Evolutionary conservation across 2,113 vertebrate genomes (phyloP).

Genomic region (Gulo gulo): DNA sequence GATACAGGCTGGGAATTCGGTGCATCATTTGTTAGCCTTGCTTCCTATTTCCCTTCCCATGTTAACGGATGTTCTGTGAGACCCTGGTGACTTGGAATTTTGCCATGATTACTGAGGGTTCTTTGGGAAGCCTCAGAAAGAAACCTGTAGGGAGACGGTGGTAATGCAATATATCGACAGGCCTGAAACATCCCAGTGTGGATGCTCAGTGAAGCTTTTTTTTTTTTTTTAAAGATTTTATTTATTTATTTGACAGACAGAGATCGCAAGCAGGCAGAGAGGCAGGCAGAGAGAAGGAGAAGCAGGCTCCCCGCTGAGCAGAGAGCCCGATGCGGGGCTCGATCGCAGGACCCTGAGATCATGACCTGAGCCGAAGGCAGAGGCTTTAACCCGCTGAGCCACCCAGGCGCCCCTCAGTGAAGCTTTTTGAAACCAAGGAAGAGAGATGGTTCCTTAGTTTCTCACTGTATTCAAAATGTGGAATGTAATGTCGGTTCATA

Average conservation of each 20-base stretch:
- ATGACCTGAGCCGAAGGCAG: no score
- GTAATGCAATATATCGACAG: slow-evolving; percentile 63
- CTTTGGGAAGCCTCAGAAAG: slow-evolving; percentile 66
- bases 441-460: background rate
- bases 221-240: no score
- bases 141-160: slow-evolving; percentile 55
- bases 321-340: no score
- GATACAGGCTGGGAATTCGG: background rate
- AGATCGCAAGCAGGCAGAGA: no score
- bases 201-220: slow-evolving; percentile 74
- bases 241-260: no score
- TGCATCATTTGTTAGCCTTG: background rate
- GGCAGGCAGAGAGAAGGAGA: no score
- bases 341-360: no score
- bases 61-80: slow-evolving; percentile 16
- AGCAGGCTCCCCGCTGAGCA: no score
- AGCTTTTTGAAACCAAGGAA: slow-evolving; percentile 65
- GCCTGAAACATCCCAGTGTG: slow-evolving; percentile 50
- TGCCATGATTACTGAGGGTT: slow-evolving; percentile 54
- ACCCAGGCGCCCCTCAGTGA: no score
- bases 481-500: background rate
- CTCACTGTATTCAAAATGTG: background rate
- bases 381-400: no score
- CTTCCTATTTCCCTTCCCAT: slow-evolving; percentile 19
- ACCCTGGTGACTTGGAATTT: slow-evolving; percentile 46